phyloP scores from a whole-genome alignment of 2,888 invertebrate genomes.

The Seira musarum region DNA sequence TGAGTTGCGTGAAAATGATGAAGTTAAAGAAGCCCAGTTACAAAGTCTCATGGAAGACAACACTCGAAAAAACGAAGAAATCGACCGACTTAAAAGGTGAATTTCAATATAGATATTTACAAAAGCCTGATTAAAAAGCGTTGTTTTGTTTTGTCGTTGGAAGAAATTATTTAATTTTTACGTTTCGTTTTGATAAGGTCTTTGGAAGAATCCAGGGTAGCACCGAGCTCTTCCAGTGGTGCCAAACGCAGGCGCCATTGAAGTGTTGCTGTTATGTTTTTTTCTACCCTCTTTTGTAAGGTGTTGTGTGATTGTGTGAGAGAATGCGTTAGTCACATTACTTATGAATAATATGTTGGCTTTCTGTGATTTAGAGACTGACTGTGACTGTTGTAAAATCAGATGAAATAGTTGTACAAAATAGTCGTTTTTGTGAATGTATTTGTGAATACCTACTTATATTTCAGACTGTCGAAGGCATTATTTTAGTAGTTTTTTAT shows the following conservation, averaged over 20 bases:
- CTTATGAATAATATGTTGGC: too few species aligned
- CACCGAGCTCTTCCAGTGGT: neutral
- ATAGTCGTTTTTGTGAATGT: neutral
- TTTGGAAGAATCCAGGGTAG: neutral
- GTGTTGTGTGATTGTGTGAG: neutral
- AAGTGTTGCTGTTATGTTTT: neutral
- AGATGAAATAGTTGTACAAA: neutral
- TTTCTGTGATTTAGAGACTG: too few species aligned
- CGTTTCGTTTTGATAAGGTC: neutral
- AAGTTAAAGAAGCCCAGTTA: slow-evolving; percentile 47
- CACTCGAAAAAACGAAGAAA: slow-evolving; percentile 1
- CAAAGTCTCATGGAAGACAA: slow-evolving; percentile 51
- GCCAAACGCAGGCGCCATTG: slow-evolving; percentile 21
- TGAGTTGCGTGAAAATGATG: slow-evolving; percentile 32
- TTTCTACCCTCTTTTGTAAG: neutral
- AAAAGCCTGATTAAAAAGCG: neutral
- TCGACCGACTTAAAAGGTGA: slow-evolving; percentile 35
- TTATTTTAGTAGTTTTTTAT: too few species aligned
- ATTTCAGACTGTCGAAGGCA: too few species aligned
- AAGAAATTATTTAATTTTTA: neutral
- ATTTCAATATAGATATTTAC: neutral
- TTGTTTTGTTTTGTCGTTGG: neutral
- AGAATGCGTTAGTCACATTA: too few species aligned
- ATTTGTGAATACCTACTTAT: too few species aligned
- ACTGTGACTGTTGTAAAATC: neutral